Evolutionary conservation across 1,140 invertebrate species (phyloP).

Genomic region (Campoletis sonorensis): DNA sequence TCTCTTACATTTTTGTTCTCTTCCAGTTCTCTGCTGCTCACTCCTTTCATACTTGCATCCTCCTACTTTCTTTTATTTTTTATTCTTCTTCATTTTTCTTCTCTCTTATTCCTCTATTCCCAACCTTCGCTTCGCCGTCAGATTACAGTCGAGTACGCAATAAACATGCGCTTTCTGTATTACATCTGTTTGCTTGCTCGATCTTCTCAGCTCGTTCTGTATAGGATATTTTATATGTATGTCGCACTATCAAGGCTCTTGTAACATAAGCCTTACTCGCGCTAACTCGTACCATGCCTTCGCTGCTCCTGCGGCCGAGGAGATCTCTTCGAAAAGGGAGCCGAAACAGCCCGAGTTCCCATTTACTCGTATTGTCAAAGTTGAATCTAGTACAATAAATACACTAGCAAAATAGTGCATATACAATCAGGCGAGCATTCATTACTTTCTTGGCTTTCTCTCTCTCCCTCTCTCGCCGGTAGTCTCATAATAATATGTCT

Average conservation of each 20-base stretch:
- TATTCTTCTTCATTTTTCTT: conserved; percentile 10
- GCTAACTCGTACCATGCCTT: neutral
- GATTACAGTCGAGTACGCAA: conserved; percentile 57
- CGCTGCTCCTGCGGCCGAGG: neutral
- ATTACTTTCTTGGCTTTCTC: neutral
- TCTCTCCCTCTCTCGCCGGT: too few species aligned
- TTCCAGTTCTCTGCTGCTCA: too few species aligned
- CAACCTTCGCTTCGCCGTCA: conserved; percentile 32
- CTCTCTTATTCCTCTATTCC: conserved; percentile 24
- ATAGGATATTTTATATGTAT: conserved; percentile 39
- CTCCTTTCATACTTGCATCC: too few species aligned
- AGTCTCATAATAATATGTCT: too few species aligned
- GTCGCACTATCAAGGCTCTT: neutral
- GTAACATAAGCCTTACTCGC: neutral
- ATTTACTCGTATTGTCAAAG: neutral
- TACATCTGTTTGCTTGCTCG: conserved; percentile 55
- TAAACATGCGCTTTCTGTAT: conserved; percentile 62
- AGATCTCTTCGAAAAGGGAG: neutral
- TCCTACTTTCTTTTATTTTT: neutral
- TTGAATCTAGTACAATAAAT: too few species aligned
- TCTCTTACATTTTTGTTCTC: neutral
- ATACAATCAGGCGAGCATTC: neutral
- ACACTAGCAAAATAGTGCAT: too few species aligned
- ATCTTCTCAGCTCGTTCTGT: conserved; percentile 27
- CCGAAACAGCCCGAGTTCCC: neutral